These are phyloP conservation scores for Limnephilus lunatus DNA, from an alignment of 2,888 invertebrate species.

Conservation along the genomic window DNA sequence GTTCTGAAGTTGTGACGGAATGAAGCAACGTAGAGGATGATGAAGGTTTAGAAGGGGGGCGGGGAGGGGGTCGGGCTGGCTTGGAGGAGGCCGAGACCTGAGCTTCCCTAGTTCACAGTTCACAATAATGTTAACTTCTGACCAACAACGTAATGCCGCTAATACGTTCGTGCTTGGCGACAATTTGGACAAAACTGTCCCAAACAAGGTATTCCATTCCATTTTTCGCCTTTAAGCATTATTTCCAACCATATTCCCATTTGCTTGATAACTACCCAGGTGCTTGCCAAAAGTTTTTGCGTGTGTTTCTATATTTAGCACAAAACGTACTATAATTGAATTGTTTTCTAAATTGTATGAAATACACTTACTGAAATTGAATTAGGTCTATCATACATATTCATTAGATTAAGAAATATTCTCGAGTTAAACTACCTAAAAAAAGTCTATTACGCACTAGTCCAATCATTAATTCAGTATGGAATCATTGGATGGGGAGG, in stretches of 20 bases:
- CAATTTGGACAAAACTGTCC: conserved; percentile 2
- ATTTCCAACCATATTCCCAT: neutral
- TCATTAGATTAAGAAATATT: too few relatives aligned
- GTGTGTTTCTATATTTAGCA: neutral
- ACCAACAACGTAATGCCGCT: neutral
- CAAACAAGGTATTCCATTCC: too few relatives aligned
- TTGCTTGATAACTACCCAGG: neutral
- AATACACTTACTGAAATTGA: neutral
- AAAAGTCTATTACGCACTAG: too few relatives aligned
- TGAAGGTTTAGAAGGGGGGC: neutral
- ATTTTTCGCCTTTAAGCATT: neutral
- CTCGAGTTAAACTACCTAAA: too few relatives aligned
- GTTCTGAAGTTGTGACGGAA: neutral
- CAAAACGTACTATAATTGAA: neutral
- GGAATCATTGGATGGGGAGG: too few relatives aligned
- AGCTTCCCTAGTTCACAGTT: neutral
- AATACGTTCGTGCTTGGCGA: neutral
- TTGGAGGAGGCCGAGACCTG: neutral
- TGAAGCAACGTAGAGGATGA: neutral
- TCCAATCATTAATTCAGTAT: too few relatives aligned
- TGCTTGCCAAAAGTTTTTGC: neutral
- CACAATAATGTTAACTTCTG: neutral
- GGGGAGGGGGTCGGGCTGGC: neutral
- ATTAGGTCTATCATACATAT: neutral
- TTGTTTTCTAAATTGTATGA: neutral